phyloP scores from a whole-genome alignment of 2,113 vertebrate genomes.

The Barbus barbus region DNA sequence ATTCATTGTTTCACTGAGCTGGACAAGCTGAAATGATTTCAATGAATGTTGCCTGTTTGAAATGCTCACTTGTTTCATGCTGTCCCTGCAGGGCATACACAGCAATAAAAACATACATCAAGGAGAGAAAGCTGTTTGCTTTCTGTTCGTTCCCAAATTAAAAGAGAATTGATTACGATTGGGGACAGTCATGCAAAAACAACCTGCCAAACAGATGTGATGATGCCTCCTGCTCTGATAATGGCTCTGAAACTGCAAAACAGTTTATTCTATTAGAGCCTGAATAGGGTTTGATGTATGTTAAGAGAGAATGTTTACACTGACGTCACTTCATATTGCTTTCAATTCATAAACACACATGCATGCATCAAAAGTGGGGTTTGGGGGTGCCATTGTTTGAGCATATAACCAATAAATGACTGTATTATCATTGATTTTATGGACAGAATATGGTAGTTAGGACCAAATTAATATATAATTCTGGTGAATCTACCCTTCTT shows the following conservation, averaged over 20 bases:
- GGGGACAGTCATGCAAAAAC: slow-evolving; percentile 22
- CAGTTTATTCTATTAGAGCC: slow-evolving; percentile 37
- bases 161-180: slow-evolving; percentile 36
- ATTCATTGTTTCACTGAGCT: slow-evolving; percentile 12
- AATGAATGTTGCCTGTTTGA: slow-evolving; percentile 19
- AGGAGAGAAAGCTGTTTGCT: slow-evolving; percentile 4
- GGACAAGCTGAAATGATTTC: slow-evolving; percentile 10
- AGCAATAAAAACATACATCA: slow-evolving; percentile 33
- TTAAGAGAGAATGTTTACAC: not conserved
- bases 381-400: not conserved
- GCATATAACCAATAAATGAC: not conserved
- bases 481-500: not conserved
- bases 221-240: not conserved
- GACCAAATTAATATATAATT: not conserved
- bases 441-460: not conserved
- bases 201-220: slow-evolving; percentile 25
- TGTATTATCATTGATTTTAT: not conserved
- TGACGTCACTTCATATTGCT: slow-evolving; percentile 12
- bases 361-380: not conserved
- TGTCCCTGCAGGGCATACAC: not conserved
- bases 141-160: slow-evolving; percentile 32
- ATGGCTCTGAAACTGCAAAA: slow-evolving; percentile 8
- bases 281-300: slow-evolving; percentile 31
- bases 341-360: not conserved
- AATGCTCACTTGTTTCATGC: slow-evolving; percentile 17